Evolutionary conservation across 2,797 vertebrate species (phyloP), one percentile per base, ranked within the genome.

Genomic region (Aulostomus chinensis): DNA sequence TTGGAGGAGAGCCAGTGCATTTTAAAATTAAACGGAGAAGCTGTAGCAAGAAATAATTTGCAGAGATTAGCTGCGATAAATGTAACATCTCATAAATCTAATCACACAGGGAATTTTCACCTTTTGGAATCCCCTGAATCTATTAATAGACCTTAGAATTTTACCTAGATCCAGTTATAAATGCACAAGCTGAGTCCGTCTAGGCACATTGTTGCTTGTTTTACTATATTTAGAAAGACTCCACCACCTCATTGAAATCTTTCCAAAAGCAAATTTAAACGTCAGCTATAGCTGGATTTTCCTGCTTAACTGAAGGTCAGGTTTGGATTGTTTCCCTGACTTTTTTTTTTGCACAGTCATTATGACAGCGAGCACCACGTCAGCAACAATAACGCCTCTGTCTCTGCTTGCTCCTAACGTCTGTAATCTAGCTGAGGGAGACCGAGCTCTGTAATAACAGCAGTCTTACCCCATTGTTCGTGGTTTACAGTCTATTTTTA

Each of bases 401-500:
- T 78, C 70, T 77, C 33, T 32, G 36, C 22, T 12, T 34, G 57
- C 46, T 54, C 28, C 46, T n/a, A 49, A 62, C 61, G 54, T 68
- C 74, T 71, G 68, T 83, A 86, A 87, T 84, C 77, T 75, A 45
- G 56, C 67, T 15, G 43, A 39, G 57, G 40, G 35, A 59, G 46
- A 17, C 57, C 51, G 42, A 63, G 57, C 60, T 68, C 63, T 59
- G 58, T 78, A 83, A 86, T 81, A 79, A 82, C 72, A 78, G 51
- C 54, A 43, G 32, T 51, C 47, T 43, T 32, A 35, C 36, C 48
- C 57, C 58, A 80, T 88, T 89, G 83, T 89, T 87, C 76, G 68
- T 37, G 61, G 41, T 53, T 49, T 31, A 28, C n/a, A n/a, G 25
- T 39, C 79, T 86, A 88, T 84, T 86, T 86, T 83, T 86, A 77